Evolutionary conservation across 2,113 vertebrate genomes (phyloP), one percentile per base, ranked within the genome.

Genomic region (Solea senegalensis): DNA sequence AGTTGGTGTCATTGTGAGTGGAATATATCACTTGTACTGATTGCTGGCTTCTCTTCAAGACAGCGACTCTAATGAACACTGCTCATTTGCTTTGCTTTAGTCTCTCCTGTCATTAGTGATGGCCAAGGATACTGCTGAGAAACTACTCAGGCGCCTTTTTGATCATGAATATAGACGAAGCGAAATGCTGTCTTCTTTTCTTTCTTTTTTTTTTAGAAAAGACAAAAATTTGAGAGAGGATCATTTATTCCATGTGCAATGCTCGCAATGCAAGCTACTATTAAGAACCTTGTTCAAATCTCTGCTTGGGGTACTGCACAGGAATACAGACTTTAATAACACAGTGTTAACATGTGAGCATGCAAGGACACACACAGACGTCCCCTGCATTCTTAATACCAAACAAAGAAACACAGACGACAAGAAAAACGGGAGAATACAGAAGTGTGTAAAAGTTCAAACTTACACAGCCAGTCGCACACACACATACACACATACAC

Each of bases 1-100:
- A 75, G 78, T 79, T 50, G 12, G 43, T 45, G 58, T 72, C 58
- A 55, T 52, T 48, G 13, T 9, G 43, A 63, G 28, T 56, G 4
- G 54, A 69, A 68, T 21, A 9, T 39, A 64, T 72, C 58, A 55
- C 60, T 80, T 60, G 48, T 13, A 52, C 56, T 70, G 62, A 80
- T 66, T 58, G 41, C 13, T 13, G 62, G 14, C 59, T 49, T 60
- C 48, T 72, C 65, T 67, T 65, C 10, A 60, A 75, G 65, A 34
- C 56, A 15, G 16, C 11, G 41, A 9, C 46, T 43, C 59, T 66
- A 71, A 76, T 65, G 68, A 70, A 58, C 28, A 28, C 12, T 62
- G 28, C 53, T 81, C 65, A 74, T 82, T 84, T 76, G n/a, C 45
- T 56, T 65, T 46, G 34, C 44, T 60, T 72, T 44, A 64, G 64